Conservation (phyloP, 2,797 vertebrate genomes). For the Anguilla pacifica region DNA sequence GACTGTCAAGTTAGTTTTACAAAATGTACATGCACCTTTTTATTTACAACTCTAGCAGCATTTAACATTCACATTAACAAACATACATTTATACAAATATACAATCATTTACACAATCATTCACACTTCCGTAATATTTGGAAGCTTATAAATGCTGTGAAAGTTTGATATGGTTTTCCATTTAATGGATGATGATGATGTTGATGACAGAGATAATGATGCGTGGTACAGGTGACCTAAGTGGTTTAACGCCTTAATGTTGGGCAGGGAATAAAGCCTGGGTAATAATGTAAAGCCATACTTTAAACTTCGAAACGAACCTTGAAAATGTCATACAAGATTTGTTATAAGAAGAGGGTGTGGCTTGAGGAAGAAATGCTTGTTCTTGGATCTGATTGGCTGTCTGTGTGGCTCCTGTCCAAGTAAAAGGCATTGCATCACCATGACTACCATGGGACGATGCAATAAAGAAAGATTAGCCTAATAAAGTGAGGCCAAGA, state of each 20-base stretch:
- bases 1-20: no score
- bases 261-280: neutral
- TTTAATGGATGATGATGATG: neutral
- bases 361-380: neutral
- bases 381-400: neutral
- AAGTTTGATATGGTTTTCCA: neutral
- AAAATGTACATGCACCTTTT: no score
- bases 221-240: neutral
- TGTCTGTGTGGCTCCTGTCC: neutral
- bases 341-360: neutral
- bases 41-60: no score
- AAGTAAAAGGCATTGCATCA: conserved; percentile 50
- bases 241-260: neutral
- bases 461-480: conserved; percentile 48
- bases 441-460: conserved; percentile 28
- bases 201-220: neutral
- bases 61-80: no score
- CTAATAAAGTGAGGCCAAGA: conserved; percentile 49
- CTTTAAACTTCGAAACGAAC: neutral
- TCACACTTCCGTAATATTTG: neutral
- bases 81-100: no score
- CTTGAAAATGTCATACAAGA: neutral
- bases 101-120: neutral
- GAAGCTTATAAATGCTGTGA: neutral
- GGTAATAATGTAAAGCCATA: neutral